A percentile compares a stretch with the other conserved stretches of the same genome.
Conservation (phyloP, 2,888 invertebrate species). For the Mactromeris polynyma region DNA sequence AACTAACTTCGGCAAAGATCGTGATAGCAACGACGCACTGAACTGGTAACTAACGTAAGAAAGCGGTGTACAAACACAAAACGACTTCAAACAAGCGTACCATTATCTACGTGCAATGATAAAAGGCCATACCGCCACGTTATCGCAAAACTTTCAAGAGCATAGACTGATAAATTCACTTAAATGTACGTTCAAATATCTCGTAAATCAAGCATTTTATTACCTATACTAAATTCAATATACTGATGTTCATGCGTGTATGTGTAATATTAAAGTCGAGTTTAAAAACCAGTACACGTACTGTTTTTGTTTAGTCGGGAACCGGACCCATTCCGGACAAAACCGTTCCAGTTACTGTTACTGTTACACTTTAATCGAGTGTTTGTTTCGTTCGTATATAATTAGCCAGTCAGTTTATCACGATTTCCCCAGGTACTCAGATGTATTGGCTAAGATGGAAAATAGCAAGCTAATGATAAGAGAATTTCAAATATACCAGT, state of each 20-base stretch:
- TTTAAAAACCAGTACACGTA: too few relatives aligned
- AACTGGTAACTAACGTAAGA: background rate
- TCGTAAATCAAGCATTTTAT: conserved; percentile 3
- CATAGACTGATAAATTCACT: conserved; percentile 5
- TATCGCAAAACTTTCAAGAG: conserved; percentile 12
- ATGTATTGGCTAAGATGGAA: background rate
- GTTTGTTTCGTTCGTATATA: too few relatives aligned
- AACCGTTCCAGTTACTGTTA: too few relatives aligned
- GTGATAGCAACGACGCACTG: background rate
- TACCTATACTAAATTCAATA: background rate
- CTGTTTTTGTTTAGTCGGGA: too few relatives aligned
- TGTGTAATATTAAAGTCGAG: too few relatives aligned
- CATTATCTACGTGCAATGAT: background rate
- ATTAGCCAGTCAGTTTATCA: too few relatives aligned
- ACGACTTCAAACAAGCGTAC: background rate
- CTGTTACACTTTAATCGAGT: too few relatives aligned
- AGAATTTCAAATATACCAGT: too few relatives aligned
- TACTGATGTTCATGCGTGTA: background rate
- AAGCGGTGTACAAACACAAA: background rate
- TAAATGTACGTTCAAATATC: background rate
- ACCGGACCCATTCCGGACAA: too few relatives aligned
- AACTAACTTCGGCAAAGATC: background rate
- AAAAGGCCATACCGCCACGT: background rate
- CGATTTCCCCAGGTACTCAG: too few relatives aligned
- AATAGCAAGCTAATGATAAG: background rate